Percentiles rank a stretch among this genome's conserved stretches.
These are phyloP conservation scores for Magallana angulata DNA, from an alignment of 1,140 invertebrate genomes.

Conservation along the genomic window DNA sequence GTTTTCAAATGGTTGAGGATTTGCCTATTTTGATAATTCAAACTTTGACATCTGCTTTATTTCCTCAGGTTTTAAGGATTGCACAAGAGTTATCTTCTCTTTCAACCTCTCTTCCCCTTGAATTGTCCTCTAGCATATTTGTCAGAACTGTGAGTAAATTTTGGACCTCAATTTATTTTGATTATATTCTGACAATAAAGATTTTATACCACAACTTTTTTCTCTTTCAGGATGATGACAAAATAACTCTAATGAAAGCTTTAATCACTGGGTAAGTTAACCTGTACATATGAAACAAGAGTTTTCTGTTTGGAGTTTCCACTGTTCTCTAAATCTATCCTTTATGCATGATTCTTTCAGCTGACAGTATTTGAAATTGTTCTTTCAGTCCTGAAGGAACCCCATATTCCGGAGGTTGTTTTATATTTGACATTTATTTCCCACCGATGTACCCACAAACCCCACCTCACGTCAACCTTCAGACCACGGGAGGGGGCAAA, in stretches of 20 bases:
- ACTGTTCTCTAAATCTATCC: not conserved
- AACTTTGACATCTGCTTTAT: not conserved
- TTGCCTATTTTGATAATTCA: no score
- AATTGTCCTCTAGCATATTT: conserved; percentile 59
- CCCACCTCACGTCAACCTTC: conserved; percentile 72
- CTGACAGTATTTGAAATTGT: not conserved
- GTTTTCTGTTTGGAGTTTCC: not conserved
- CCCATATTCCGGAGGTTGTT: conserved; percentile 75
- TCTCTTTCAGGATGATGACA: conserved; percentile 66
- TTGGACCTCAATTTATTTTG: no score
- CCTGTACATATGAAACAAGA: no score
- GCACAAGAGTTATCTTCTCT: conserved; percentile 56
- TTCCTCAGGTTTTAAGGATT: conserved; percentile 49
- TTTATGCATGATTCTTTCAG: not conserved
- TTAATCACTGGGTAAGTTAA: conserved; percentile 66
- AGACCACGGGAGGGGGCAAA: conserved; percentile 70
- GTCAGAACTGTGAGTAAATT: conserved; percentile 54
- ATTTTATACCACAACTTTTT: not conserved
- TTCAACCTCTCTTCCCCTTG: conserved; percentile 53
- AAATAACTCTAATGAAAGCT: conserved; percentile 67
- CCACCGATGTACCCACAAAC: conserved; percentile 69
- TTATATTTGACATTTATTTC: conserved; percentile 75
- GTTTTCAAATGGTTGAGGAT: no score
- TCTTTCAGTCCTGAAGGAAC: conserved; percentile 70
- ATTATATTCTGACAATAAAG: not conserved